Evolutionary conservation across 1,140 invertebrate genomes (phyloP), one percentile per base, ranked within the genome.

Genomic region (Ruditapes philippinarum): DNA sequence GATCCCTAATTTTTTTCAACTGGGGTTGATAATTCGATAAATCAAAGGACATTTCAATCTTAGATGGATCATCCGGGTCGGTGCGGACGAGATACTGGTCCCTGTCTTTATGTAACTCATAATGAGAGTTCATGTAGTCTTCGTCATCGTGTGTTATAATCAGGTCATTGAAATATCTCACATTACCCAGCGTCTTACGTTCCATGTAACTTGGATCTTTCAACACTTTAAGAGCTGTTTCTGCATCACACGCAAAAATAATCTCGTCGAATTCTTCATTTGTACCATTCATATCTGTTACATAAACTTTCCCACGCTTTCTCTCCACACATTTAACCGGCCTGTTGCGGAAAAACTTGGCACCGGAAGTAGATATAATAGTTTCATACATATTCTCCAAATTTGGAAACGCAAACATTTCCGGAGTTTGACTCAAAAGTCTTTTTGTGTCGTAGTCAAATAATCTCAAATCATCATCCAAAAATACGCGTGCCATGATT

Each of bases 11-110:
- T 33, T 70, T 84, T 80, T 93, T 94, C n/a, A 95, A 62, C 65
- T 95, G 93, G 14, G 94, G 93, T 82, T 94, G 93, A 62, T 94
- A 95, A 25, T 93, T 94, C 12, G 93, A 91, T 28, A 95, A 88
- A 90, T 94, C 94, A 62, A 95, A 95, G 12, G 93, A 94, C 93
- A 94, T 94, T 84, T 94, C 94, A 5, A 94, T 89, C 65, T 93
- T 94, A 9, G 89, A 76, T 4, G 91, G 91, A 68, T 95, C 92
- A 0, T 81, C 68, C 4, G 87, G 82, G 49, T 94, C 91, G 4
- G 92, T 94, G 33, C 91, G 90, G 28, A 95, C 89, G 38, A 94
- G 93, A 70, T 94, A 94, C 76, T 94, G 93, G 65, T 94, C 94
- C 68, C 85, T 89, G 17, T 93, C 89, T 83, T 92, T 89, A 76